Conservation (phyloP, 2,113 vertebrate species). For the Antechinus stuartii region DNA sequence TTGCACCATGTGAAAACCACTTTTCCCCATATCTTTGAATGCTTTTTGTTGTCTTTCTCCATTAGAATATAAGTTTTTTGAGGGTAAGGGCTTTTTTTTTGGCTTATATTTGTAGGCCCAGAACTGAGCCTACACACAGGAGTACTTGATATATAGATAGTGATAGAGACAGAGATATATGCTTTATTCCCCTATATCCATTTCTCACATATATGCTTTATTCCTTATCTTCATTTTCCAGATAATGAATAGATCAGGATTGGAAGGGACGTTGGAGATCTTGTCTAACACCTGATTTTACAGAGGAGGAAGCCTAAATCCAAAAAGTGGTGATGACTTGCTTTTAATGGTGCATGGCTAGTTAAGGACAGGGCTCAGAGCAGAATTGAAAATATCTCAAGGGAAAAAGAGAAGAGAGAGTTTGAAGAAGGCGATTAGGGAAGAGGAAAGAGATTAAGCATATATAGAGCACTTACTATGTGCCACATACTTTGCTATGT, state of each 20-base stretch:
- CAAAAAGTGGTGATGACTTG: not conserved
- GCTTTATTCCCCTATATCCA: too few relatives aligned
- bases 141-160: not conserved
- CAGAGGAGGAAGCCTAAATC: not conserved
- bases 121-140: not conserved
- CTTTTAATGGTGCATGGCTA: not conserved
- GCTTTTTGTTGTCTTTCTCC: too few relatives aligned
- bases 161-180: too few relatives aligned
- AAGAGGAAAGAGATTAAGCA: not conserved
- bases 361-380: not conserved
- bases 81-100: not conserved
- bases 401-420: not conserved
- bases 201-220: not conserved
- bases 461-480: not conserved
- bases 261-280: not conserved
- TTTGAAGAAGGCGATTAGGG: not conserved
- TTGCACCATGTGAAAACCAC: too few relatives aligned
- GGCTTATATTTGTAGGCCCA: not conserved
- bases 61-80: not conserved
- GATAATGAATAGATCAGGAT: not conserved
- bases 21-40: too few relatives aligned
- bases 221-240: not conserved
- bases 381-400: not conserved
- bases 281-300: constrained; percentile 9
- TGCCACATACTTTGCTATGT: not conserved